Evolutionary conservation across 1,140 invertebrate species (phyloP), one percentile per base, ranked within the genome.

Genomic region (Drepana arcuata): DNA sequence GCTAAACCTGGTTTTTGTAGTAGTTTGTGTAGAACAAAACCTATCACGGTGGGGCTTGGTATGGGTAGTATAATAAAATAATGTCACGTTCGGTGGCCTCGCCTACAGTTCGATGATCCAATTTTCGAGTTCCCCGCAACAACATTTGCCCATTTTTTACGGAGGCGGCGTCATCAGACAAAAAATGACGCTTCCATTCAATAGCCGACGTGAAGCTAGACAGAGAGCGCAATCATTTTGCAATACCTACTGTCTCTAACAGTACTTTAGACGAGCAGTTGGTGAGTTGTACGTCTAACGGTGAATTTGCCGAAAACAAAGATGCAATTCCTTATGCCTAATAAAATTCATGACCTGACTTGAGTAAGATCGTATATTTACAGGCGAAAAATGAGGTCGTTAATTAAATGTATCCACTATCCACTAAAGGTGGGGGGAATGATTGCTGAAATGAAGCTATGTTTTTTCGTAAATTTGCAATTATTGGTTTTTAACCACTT

Each of bases 41-140:
- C n/a, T n/a, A n/a, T n/a, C n/a, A n/a, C n/a, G n/a, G n/a, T n/a
- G n/a, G n/a, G n/a, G n/a, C n/a, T n/a, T n/a, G n/a, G n/a, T n/a
- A n/a, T n/a, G n/a, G n/a, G n/a, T n/a, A n/a, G n/a, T n/a, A n/a
- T n/a, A n/a, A n/a, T n/a, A n/a, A n/a, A n/a, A n/a, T n/a, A n/a
- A n/a, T 48, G 55, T 49, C 49, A 54, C 66, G 69, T 69, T 71
- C 63, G 62, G 49, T 71, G 67, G 67, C 65, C 65, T 66, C 59
- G 52, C 56, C 40, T 59, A 71, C 61, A 73, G 69, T 77, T 77
- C 72, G 68, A 77, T 70, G 72, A 73, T 77, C 72, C 56, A 77
- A 73, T 77, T 77, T 69, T 61, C 54, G 51, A 70, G 67, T 75
- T 66, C 62, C 59, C 48, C 34, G 52, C 48, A 47, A 26, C 42